Base-by-base conservation (phyloP, 1,140 invertebrate species). In the Lepidurus couesii region DNA sequence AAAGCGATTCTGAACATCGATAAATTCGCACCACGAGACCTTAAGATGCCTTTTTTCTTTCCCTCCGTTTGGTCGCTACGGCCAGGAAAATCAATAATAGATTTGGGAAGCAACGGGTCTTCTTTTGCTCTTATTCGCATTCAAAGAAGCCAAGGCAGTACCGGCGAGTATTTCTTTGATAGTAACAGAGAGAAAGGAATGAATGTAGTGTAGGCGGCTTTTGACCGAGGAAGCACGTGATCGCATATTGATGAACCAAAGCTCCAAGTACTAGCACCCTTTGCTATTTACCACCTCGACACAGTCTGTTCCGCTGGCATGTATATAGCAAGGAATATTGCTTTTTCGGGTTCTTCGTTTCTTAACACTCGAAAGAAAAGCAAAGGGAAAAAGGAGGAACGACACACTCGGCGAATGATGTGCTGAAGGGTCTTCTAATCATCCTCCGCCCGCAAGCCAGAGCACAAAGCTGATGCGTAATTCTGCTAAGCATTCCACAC, bases 91-190 rank as follows among this genome's bases (percentile, higher is more conserved):
- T 65, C 53, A 65, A 65, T 65, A 65, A 3, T n/a, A 65, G 53
- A 34, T 65, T 65, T 65, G n/a, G 53, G 53, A 65, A 65, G 53
- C 53, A 65, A 65, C 53, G 53, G 53, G 53, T 65, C 53, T 65
- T 65, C 45, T 21, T 65, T 21, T 21, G 53, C 53, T 65, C 53
- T 65, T 65, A 65, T 65, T 65, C 53, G 16, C 21, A 13, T 65
- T 65, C 16, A 16, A 21, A 16, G 53, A 65, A 16, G 53, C 53
- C 53, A 65, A 13, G 53, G 16, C 7, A 21, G 53, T 21, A 65
- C 16, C 53, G 53, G 9, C 34, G 9, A 65, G 53, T 21, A 65
- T 65, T 65, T 65, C n/a, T 65, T 65, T 7, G 53, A 13, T 21
- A 65, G 53, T 5, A 21, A 34, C 16, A 21, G 53, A 65, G n/a